phyloP scores from a whole-genome alignment of 2,888 invertebrate genomes.

The Callimorpha dominula region DNA sequence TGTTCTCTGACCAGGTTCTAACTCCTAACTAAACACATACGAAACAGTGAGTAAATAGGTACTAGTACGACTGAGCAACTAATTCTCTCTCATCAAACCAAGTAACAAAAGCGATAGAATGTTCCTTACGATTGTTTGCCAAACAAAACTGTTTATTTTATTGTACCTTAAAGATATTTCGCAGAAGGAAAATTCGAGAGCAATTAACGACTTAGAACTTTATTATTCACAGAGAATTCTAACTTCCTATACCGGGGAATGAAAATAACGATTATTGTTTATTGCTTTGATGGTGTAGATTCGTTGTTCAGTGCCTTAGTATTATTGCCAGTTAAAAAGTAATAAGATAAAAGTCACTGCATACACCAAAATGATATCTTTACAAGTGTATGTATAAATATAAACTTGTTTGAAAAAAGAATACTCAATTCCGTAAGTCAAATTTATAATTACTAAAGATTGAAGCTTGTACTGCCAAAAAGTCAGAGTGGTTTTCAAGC shows the following conservation, averaged over 20 bases:
- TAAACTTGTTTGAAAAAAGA: background rate
- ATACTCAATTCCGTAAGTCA: background rate
- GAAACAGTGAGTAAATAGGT: background rate
- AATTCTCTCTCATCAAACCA: background rate
- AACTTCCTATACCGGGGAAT: slow-evolving; percentile 4
- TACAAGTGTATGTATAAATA: background rate
- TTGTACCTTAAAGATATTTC: slow-evolving; percentile 24
- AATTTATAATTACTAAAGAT: too few species aligned
- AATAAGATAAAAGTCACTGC: background rate
- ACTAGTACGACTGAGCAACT: background rate
- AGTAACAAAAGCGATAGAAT: slow-evolving; percentile 16
- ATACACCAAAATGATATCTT: background rate
- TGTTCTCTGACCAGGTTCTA: background rate
- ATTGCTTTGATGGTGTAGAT: background rate
- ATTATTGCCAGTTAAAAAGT: too few species aligned
- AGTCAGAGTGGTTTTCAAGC: too few species aligned
- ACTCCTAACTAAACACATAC: background rate
- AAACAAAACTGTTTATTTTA: slow-evolving; percentile 35
- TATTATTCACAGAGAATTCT: slow-evolving; percentile 23
- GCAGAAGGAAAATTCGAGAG: slow-evolving; percentile 19
- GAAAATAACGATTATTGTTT: slow-evolving; percentile 16
- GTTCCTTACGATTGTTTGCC: slow-evolving; percentile 15
- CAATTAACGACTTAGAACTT: slow-evolving; percentile 33
- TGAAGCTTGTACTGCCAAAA: too few species aligned
- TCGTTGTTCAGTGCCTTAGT: background rate